A percentile compares a stretch with the other conserved stretches of the same genome.
These are phyloP conservation scores for Scleropages formosus DNA, from an alignment of 2,797 vertebrate species.

Conservation along the genomic window DNA sequence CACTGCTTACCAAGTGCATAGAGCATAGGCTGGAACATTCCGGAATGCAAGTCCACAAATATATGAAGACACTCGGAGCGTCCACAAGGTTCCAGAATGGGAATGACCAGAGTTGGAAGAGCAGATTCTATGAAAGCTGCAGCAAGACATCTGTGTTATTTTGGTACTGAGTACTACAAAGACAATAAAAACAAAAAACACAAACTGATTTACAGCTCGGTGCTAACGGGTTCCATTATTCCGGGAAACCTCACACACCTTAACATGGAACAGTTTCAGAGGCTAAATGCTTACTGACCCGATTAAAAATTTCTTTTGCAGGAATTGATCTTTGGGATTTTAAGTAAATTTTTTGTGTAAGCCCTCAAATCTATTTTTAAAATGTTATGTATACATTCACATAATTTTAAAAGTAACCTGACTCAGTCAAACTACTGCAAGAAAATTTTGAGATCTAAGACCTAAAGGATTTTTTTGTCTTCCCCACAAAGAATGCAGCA, in stretches of 20 bases:
- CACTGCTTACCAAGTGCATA: slow-evolving; percentile 88
- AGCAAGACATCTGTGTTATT: slow-evolving; percentile 35
- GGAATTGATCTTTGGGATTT: too few species aligned
- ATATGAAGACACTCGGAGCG: slow-evolving; percentile 96
- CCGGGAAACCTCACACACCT: too few species aligned
- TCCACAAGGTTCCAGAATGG: slow-evolving; percentile 92
- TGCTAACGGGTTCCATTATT: too few species aligned
- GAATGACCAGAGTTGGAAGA: slow-evolving; percentile 91
- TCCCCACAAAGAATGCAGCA: too few species aligned
- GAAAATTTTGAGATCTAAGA: not conserved
- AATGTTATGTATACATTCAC: too few species aligned
- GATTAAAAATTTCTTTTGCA: too few species aligned
- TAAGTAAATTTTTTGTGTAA: too few species aligned
- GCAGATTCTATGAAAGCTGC: slow-evolving; percentile 94
- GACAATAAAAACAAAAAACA: not conserved
- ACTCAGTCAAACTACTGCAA: too few species aligned
- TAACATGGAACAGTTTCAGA: too few species aligned
- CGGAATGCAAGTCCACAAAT: slow-evolving; percentile 97
- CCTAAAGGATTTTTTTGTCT: not conserved
- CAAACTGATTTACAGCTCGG: not conserved
- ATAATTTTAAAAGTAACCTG: too few species aligned
- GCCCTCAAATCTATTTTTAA: too few species aligned
- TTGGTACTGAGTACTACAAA: not conserved
- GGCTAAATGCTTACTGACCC: too few species aligned
- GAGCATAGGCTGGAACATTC: slow-evolving; percentile 97